phyloP scores from a whole-genome alignment of 1,140 invertebrate genomes.

The Ganaspis sp. region DNA sequence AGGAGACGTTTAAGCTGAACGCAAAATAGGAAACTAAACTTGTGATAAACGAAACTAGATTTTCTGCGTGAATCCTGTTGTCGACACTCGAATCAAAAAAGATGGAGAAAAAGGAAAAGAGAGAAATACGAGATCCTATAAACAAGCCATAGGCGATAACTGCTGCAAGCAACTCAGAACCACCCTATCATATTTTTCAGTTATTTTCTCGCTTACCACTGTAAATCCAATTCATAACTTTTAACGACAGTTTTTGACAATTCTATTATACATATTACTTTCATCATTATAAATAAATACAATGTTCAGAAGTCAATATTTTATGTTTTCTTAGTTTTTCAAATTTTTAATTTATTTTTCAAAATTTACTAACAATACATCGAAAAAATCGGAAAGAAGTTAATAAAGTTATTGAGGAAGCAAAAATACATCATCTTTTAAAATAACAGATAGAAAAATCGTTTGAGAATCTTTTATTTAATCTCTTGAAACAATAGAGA shows the following conservation, averaged over 20 bases:
- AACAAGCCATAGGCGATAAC: conserved; percentile 27
- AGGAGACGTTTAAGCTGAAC: not conserved
- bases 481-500: no score
- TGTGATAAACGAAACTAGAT: not conserved
- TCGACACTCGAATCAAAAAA: conserved; percentile 9
- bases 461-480: no score
- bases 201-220: not conserved
- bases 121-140: conserved; percentile 17
- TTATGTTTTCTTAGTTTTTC: no score
- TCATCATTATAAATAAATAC: not conserved
- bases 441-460: no score
- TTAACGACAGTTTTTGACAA: not conserved
- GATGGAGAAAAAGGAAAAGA: not conserved
- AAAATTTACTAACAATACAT: no score
- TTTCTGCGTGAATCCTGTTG: conserved; percentile 6
- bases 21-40: conserved; percentile 15
- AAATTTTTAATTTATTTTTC: no score
- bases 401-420: no score
- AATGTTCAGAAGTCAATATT: not conserved
- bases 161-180: conserved; percentile 24
- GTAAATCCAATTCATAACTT: not conserved
- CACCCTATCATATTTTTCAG: not conserved
- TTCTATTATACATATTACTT: not conserved
- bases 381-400: no score
- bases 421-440: no score